Conservation (phyloP, 2,113 vertebrate genomes). For the Dasypus novemcinctus region DNA sequence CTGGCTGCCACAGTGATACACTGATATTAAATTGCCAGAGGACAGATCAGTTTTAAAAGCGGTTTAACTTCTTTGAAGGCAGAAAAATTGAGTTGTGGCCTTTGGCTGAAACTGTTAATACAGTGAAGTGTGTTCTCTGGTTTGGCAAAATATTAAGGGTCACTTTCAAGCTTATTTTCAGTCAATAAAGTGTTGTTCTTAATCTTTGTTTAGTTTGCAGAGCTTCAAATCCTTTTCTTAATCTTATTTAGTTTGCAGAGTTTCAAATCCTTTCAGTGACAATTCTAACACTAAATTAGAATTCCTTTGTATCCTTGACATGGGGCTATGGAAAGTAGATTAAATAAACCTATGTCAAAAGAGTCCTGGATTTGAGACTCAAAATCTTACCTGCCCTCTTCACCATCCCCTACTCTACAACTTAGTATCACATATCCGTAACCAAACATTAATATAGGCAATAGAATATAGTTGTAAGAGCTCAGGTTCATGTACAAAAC, state of each 20-base stretch:
- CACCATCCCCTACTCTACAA: not conserved
- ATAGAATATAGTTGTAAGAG: not conserved
- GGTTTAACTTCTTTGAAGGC: not conserved
- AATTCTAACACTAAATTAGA: not conserved
- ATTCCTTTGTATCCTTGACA: not conserved
- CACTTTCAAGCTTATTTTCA: conserved; percentile 30
- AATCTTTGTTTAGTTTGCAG: not conserved
- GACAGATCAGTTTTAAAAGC: not conserved
- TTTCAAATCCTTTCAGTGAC: not conserved
- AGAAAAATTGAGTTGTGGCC: not conserved
- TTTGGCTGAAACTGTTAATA: not conserved
- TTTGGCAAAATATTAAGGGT: conserved; percentile 7
- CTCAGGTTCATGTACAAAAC: not conserved
- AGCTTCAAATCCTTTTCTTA: not conserved
- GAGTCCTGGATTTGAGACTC: not conserved
- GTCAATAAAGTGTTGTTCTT: not conserved
- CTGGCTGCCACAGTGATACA: not conserved
- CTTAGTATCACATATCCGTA: not conserved
- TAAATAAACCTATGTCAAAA: not conserved
- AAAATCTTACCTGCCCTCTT: not conserved
- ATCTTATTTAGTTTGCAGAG: not conserved
- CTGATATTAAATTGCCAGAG: not conserved
- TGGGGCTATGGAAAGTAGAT: not conserved
- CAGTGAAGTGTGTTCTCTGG: not conserved
- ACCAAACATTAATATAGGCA: not conserved